Evolutionary conservation across 2,888 invertebrate species (phyloP).

Genomic region (Hyles lineata): DNA sequence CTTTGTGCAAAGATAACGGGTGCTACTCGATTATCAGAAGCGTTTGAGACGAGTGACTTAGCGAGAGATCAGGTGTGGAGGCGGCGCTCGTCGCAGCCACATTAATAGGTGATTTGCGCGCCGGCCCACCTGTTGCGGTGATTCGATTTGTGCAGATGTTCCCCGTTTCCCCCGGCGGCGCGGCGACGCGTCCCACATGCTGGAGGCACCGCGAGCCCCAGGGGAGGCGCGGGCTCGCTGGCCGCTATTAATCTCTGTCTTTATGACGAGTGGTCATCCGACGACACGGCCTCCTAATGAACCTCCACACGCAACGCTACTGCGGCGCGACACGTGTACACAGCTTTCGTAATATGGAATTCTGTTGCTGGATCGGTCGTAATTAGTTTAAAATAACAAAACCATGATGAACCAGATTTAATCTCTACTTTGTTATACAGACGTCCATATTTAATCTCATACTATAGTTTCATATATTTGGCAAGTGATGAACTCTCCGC

Average conservation of each 20-base stretch:
- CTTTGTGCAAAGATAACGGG: neutral
- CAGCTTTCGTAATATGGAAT: neutral
- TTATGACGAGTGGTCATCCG: neutral
- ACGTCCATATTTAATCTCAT: no score
- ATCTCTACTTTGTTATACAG: no score
- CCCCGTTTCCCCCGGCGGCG: neutral
- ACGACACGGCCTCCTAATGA: neutral
- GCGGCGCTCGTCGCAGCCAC: constrained; percentile 5
- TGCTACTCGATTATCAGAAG: neutral
- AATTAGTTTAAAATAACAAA: no score
- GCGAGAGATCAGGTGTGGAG: neutral
- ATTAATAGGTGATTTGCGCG: constrained; percentile 29
- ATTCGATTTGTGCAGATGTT: constrained; percentile 24
- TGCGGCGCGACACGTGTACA: neutral
- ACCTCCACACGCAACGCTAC: neutral
- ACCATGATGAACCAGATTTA: no score
- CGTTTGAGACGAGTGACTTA: neutral
- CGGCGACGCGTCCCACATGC: constrained; percentile 11
- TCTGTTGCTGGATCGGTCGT: neutral
- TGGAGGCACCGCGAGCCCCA: neutral
- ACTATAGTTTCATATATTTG: no score
- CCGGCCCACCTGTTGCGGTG: constrained; percentile 29
- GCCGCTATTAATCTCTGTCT: constrained; percentile 7
- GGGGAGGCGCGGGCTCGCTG: neutral
- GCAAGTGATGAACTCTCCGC: no score